Conservation (phyloP, 2,797 vertebrate genomes). For the Sebastes vulpes region DNA sequence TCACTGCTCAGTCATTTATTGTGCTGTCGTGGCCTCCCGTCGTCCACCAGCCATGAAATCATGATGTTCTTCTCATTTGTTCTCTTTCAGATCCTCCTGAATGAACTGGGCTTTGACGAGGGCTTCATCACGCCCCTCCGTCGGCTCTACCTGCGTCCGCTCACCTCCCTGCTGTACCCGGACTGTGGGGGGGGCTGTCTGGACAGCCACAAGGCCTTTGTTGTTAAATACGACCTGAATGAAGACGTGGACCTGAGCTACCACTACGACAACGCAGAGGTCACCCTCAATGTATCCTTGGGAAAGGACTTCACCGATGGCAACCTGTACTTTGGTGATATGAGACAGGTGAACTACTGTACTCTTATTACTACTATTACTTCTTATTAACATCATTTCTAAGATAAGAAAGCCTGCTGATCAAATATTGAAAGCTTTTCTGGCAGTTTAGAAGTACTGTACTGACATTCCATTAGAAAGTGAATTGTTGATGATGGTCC, state of each 20-base stretch:
- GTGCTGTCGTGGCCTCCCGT: not conserved
- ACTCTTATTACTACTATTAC: not conserved
- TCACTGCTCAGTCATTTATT: not conserved
- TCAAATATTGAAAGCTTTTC: not conserved
- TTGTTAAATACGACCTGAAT: conserved; percentile 91
- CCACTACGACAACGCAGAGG: conserved; percentile 96
- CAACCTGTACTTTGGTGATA: conserved; percentile 94
- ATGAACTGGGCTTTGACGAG: conserved; percentile 93
- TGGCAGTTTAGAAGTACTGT: not conserved
- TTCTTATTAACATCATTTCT: not conserved
- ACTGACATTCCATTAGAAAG: not conserved
- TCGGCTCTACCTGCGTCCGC: conserved; percentile 88
- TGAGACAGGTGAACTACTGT: conserved; percentile 87
- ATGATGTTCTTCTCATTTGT: not conserved
- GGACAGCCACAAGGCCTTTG: conserved; percentile 96
- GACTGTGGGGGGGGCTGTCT: conserved; percentile 89
- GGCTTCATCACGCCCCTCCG: conserved; percentile 90
- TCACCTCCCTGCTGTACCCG: conserved; percentile 90
- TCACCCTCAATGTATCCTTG: conserved; percentile 94
- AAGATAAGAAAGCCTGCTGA: not conserved
- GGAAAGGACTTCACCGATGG: conserved; percentile 94
- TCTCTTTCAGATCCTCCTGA: conserved; percentile 89
- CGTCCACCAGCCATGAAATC: not conserved
- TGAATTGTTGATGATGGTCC: no score
- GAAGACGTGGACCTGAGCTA: conserved; percentile 93